These are phyloP conservation scores for Branchinecta sandiegonensis DNA, from an alignment of 2,888 invertebrate genomes.

Conservation along the genomic window DNA sequence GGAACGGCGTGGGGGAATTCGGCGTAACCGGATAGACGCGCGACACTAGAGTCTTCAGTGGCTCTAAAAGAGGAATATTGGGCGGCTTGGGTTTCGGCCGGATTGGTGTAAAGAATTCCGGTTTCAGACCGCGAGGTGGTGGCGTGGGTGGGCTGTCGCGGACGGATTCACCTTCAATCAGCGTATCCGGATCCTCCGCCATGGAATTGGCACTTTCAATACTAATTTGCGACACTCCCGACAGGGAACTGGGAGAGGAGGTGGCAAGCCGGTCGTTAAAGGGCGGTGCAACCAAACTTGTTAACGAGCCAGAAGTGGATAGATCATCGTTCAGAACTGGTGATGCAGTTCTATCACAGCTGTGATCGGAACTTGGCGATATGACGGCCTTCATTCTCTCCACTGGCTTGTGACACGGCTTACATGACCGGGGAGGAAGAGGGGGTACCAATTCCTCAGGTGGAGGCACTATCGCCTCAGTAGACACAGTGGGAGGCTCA, in stretches of 20 bases:
- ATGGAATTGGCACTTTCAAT: background rate
- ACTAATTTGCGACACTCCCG: constrained; percentile 5
- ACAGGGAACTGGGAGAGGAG: background rate
- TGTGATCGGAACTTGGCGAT: background rate
- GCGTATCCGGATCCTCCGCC: background rate
- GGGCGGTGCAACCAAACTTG: constrained; percentile 1
- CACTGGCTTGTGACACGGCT: background rate
- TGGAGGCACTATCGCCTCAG: background rate
- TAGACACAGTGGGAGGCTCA: too few species aligned
- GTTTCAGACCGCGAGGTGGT: constrained; percentile 1
- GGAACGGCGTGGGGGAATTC: constrained; percentile 13
- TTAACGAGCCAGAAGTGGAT: background rate
- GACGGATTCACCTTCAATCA: background rate
- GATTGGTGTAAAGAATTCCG: constrained; percentile 9
- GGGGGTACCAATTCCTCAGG: background rate
- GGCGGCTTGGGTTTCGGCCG: constrained; percentile 9
- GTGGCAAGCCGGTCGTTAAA: constrained; percentile 3
- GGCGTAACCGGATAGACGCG: constrained; percentile 10
- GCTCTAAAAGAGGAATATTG: constrained; percentile 8
- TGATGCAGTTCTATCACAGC: background rate
- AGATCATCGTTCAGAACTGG: background rate
- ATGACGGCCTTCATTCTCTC: background rate
- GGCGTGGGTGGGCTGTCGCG: background rate
- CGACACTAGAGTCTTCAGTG: background rate
- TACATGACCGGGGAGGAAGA: background rate